Evolutionary conservation across 2,797 vertebrate genomes (phyloP).

Genomic region (Tadarida brasiliensis): DNA sequence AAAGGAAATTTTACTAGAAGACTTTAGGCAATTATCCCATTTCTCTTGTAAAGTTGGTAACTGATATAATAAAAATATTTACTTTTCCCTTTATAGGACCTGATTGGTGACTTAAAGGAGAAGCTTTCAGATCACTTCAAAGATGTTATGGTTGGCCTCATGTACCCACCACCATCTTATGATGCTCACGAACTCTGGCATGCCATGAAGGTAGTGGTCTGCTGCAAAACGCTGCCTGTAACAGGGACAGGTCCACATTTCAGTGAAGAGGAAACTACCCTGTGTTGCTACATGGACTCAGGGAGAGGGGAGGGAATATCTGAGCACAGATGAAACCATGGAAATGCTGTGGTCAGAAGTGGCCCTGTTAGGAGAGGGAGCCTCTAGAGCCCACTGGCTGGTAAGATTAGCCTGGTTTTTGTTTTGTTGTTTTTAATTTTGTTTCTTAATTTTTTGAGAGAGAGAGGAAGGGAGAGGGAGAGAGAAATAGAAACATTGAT

Average conservation of each 20-base stretch:
- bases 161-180: conserved; percentile 87
- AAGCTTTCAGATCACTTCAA: conserved; percentile 90
- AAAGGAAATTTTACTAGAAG: not conserved
- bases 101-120: conserved; percentile 87
- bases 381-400: fast-evolving
- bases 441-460: too few relatives aligned
- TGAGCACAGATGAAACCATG: not conserved
- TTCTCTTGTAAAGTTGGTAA: not conserved
- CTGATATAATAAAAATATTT: not conserved
- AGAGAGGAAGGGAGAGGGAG: too few relatives aligned
- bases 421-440: too few relatives aligned
- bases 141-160: conserved; percentile 90
- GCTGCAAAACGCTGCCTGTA: not conserved
- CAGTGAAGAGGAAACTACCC: not conserved
- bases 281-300: fast-evolving
- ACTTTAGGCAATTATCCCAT: not conserved
- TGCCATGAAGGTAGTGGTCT: conserved; percentile 89
- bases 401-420: not conserved
- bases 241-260: not conserved
- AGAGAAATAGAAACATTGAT: too few relatives aligned
- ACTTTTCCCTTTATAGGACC: conserved; percentile 83
- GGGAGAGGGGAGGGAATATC: not conserved
- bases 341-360: not conserved
- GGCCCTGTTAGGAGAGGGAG: not conserved
- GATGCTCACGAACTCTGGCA: conserved; percentile 90